Conservation (phyloP, 1,140 invertebrate genomes). For the Anoplolepis gracilipes region DNA sequence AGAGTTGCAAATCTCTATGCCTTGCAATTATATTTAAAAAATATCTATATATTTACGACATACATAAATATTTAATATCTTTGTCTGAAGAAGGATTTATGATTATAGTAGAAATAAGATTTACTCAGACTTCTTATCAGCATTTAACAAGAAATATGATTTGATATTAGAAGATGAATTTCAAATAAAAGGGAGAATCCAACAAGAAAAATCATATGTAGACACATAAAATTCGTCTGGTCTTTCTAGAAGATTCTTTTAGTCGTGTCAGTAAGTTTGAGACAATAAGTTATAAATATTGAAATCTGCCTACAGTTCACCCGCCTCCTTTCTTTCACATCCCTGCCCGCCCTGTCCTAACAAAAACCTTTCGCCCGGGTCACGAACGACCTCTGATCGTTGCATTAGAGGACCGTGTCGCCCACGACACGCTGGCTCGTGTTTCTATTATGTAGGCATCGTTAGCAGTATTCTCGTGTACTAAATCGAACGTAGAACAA, state of each 20-base stretch:
- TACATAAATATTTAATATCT: too few relatives aligned
- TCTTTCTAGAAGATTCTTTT: constrained; percentile 31
- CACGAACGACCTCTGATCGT: constrained; percentile 48
- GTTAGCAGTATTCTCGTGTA: constrained; percentile 76
- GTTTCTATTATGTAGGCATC: constrained; percentile 81
- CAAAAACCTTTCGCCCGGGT: constrained; percentile 53
- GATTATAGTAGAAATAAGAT: neutral
- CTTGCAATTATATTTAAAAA: neutral
- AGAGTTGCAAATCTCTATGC: neutral
- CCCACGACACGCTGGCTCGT: constrained; percentile 80
- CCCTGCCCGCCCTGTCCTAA: constrained; percentile 57
- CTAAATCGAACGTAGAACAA: constrained; percentile 47
- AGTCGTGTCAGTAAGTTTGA: constrained; percentile 73
- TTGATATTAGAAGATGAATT: neutral
- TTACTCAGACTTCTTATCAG: neutral
- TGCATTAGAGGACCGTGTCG: constrained; percentile 81
- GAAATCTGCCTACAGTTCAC: constrained; percentile 74
- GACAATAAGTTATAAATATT: constrained; percentile 85
- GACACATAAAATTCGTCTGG: constrained; percentile 40
- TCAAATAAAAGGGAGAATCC: neutral
- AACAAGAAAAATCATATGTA: constrained; percentile 1
- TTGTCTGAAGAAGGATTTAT: neutral
- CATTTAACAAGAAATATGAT: neutral
- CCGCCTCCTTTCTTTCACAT: constrained; percentile 67
- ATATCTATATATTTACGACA: neutral